These are phyloP conservation scores for Halyomorpha halys DNA, from an alignment of 1,140 invertebrate species.

Conservation along the genomic window DNA sequence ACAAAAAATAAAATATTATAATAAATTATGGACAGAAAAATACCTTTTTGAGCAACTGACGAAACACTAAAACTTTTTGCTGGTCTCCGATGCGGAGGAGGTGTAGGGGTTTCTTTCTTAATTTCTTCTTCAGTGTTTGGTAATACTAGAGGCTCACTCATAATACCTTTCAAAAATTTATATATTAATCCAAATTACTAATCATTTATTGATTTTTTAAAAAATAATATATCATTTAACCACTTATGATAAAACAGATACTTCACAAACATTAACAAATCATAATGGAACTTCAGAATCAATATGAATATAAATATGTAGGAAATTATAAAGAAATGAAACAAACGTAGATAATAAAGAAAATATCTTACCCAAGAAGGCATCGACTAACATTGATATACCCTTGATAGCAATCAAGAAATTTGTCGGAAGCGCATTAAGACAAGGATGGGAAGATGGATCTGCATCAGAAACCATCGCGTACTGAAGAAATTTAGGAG, in stretches of 20 bases:
- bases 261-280: too few relatives aligned
- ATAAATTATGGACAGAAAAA: too few relatives aligned
- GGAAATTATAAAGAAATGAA: too few relatives aligned
- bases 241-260: too few relatives aligned
- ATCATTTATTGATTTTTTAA: too few relatives aligned
- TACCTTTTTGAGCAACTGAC: constrained; percentile 39
- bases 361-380: constrained; percentile 71
- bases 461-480: constrained; percentile 64
- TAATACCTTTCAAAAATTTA: constrained; percentile 33
- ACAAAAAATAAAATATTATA: constrained; percentile 30
- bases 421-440: constrained; percentile 74
- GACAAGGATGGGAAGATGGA: constrained; percentile 83
- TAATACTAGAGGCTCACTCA: constrained; percentile 25
- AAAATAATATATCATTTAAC: too few relatives aligned
- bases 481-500: constrained; percentile 54
- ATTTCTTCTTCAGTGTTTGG: constrained; percentile 20
- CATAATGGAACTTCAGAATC: too few relatives aligned
- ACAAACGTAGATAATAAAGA: too few relatives aligned
- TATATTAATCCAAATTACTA: too few relatives aligned
- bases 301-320: too few relatives aligned
- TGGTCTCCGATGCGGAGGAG: constrained; percentile 67
- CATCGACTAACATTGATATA: constrained; percentile 84
- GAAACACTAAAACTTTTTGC: constrained; percentile 82
- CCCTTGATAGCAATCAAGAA: constrained; percentile 91
- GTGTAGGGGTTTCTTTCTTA: constrained; percentile 46